phyloP scores from a whole-genome alignment of 1,140 invertebrate genomes.

The Drosophila obscura region DNA sequence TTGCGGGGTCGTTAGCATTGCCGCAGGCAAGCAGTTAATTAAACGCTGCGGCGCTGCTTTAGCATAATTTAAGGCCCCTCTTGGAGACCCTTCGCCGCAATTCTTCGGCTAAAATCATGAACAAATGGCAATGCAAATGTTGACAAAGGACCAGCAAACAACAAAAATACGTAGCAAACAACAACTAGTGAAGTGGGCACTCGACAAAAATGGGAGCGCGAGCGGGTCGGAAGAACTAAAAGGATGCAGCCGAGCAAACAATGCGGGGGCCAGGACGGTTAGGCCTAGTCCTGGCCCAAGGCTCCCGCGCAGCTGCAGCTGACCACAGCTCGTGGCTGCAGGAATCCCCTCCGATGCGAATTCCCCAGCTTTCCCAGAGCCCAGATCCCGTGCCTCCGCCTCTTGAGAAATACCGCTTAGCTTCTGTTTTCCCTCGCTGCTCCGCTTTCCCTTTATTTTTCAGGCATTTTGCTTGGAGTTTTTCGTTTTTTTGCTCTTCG shows the following conservation, averaged over 20 bases:
- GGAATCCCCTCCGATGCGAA: slow-evolving; percentile 18
- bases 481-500: slow-evolving; percentile 11
- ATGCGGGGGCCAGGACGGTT: slow-evolving; percentile 10
- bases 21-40: slow-evolving; percentile 11
- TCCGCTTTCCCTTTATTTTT: slow-evolving; percentile 47
- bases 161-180: slow-evolving; percentile 43
- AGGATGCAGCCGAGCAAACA: slow-evolving; percentile 46
- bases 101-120: slow-evolving; percentile 48
- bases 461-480: slow-evolving; percentile 64
- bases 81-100: neutral
- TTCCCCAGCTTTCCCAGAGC: slow-evolving; percentile 39
- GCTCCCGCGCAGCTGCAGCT: slow-evolving; percentile 26
- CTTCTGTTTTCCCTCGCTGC: slow-evolving; percentile 33
- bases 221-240: slow-evolving; percentile 23
- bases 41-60: slow-evolving; percentile 18
- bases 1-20: neutral
- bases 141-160: slow-evolving; percentile 54
- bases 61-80: neutral
- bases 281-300: slow-evolving; percentile 23
- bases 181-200: slow-evolving; percentile 49
- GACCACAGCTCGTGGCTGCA: slow-evolving; percentile 36
- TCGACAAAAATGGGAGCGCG: slow-evolving; percentile 55
- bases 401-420: slow-evolving; percentile 77
- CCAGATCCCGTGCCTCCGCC: slow-evolving; percentile 24
- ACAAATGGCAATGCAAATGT: slow-evolving; percentile 67